Percentiles rank a stretch among this genome's conserved stretches.
phyloP scores from a whole-genome alignment of 2,888 invertebrate genomes.

The Ethmia dodecea region DNA sequence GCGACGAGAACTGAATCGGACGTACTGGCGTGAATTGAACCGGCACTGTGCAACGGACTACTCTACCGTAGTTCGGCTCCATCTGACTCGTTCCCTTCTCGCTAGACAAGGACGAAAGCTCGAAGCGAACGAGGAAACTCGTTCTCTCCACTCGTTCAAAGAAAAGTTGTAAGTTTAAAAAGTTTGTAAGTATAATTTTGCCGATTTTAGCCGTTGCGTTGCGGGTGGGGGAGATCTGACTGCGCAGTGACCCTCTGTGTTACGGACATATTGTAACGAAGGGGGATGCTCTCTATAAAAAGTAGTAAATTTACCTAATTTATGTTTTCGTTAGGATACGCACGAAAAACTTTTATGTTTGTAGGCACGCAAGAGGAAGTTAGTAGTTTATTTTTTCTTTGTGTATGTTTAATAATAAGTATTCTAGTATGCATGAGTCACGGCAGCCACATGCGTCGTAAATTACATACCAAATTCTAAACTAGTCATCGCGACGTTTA shows the following conservation, averaged over 20 bases:
- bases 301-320: conserved; percentile 71
- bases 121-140: conserved; percentile 53
- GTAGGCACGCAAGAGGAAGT: conserved; percentile 72
- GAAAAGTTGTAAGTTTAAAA: conserved; percentile 73
- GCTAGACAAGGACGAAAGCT: conserved; percentile 49
- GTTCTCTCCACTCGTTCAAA: conserved; percentile 50
- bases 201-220: conserved; percentile 52
- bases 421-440: conserved; percentile 55
- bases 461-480: conserved; percentile 49
- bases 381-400: conserved; percentile 53
- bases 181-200: conserved; percentile 73
- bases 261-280: conserved; percentile 71
- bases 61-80: conserved; percentile 33
- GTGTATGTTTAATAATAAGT: conserved; percentile 62
- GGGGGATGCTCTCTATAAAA: conserved; percentile 70
- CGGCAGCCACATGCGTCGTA: conserved; percentile 42
- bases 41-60: conserved; percentile 37
- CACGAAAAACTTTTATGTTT: conserved; percentile 72
- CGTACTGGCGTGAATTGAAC: conserved; percentile 35
- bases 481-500: conserved; percentile 42
- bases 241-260: conserved; percentile 65
- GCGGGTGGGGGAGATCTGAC: conserved; percentile 59
- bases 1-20: conserved; percentile 35
- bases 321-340: conserved; percentile 73
- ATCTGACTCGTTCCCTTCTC: conserved; percentile 27